Percentiles rank a stretch among this genome's conserved stretches.
Evolutionary conservation across 2,888 invertebrate species (phyloP).

Genomic region (Rhamnusium bicolor): DNA sequence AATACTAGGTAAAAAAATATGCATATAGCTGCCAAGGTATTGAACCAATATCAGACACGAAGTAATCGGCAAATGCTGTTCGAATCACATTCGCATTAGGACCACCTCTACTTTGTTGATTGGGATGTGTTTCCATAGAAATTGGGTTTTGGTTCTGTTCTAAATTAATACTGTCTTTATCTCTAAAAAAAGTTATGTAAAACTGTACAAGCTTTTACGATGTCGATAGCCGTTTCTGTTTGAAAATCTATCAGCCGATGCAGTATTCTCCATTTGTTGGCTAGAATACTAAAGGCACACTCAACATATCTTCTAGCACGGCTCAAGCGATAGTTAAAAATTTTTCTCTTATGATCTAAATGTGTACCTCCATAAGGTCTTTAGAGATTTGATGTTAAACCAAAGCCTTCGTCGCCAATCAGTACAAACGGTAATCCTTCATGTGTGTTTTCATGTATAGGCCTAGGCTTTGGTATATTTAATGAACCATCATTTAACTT

Average conservation of each 20-base stretch:
- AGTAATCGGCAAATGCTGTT: neutral
- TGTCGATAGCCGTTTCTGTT: constrained; percentile 18
- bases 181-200: constrained; percentile 38
- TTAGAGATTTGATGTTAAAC: constrained; percentile 22
- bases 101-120: too few species aligned
- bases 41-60: constrained; percentile 9
- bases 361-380: constrained; percentile 7
- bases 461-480: too few species aligned
- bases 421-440: constrained; percentile 27
- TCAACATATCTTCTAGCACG: too few species aligned
- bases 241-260: neutral
- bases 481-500: constrained; percentile 4
- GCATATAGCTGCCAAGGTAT: constrained; percentile 29
- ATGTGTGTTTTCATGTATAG: constrained; percentile 6
- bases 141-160: constrained; percentile 2
- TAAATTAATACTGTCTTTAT: constrained; percentile 32
- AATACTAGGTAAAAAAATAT: too few species aligned
- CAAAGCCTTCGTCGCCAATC: constrained; percentile 33
- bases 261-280: constrained; percentile 13
- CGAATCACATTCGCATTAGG: neutral
- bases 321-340: constrained; percentile 11
- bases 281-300: constrained; percentile 10
- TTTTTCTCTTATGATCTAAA: neutral
- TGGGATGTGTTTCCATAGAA: too few species aligned
- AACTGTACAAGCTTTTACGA: constrained; percentile 28